These are phyloP conservation scores for Cromileptes altivelis DNA, from an alignment of 2,113 vertebrate genomes.

Conservation along the genomic window DNA sequence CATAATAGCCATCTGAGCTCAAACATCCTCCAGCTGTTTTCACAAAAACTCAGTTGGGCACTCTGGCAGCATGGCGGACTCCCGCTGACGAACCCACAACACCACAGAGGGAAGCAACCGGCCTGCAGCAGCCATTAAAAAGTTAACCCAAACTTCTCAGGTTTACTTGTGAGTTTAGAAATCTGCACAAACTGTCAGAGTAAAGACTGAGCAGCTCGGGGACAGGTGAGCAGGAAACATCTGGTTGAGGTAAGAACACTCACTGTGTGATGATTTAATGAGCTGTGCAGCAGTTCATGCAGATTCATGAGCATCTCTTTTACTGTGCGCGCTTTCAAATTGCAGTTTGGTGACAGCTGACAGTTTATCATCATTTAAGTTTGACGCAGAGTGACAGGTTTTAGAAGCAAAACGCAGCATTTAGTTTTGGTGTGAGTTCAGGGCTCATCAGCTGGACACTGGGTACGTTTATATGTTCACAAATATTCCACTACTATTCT, in stretches of 20 bases:
- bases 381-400: not conserved
- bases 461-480: too few relatives aligned
- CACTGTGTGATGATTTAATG: not conserved
- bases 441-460: not conserved
- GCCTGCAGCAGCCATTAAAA: not conserved
- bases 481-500: too few relatives aligned
- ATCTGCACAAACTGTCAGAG: too few relatives aligned
- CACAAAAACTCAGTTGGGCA: slow-evolving; percentile 49
- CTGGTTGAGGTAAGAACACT: not conserved
- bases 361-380: not conserved
- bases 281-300: not conserved
- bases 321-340: not conserved
- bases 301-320: not conserved
- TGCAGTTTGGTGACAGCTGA: not conserved
- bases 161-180: too few relatives aligned
- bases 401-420: not conserved
- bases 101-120: not conserved
- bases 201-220: too few relatives aligned
- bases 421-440: not conserved
- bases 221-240: not conserved
- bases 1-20: slow-evolving; percentile 27
- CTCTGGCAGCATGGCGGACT: not conserved
- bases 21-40: slow-evolving; percentile 59
- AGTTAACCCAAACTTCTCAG: not conserved
- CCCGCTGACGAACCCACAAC: slow-evolving; percentile 21